Conservation (phyloP, 35 echinoderm and acorn worm genomes). For the Ptychodera flava region DNA sequence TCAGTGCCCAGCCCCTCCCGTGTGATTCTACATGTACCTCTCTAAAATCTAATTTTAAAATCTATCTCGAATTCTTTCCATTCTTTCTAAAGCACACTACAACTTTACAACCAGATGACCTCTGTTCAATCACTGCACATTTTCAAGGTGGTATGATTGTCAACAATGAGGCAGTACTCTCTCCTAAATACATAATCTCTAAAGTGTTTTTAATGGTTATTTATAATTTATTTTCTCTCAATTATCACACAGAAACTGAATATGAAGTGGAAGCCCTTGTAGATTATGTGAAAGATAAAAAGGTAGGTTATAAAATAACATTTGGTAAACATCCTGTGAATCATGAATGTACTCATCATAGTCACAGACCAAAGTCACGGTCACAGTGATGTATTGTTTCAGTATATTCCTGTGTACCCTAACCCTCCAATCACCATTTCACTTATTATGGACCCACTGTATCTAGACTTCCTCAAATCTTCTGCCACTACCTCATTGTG, state of each 20-base stretch:
- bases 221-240: background rate
- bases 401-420: background rate
- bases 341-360: no score
- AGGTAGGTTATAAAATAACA: background rate
- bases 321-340: background rate
- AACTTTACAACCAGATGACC: background rate
- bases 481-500: background rate
- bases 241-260: background rate
- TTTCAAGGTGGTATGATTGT: background rate
- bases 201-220: background rate
- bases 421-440: background rate
- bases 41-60: no score
- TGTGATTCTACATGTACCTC: no score
- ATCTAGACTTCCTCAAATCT: background rate
- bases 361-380: no score
- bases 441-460: background rate
- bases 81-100: background rate
- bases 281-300: background rate
- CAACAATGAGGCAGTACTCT: background rate
- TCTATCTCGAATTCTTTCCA: no score
- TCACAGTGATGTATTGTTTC: no score
- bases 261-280: background rate
- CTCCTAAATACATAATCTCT: background rate
- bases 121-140: background rate
- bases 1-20: no score